Evolutionary conservation across 2,888 invertebrate species (phyloP), one percentile per base, ranked within the genome.

Genomic region (Thymelicus lineola): DNA sequence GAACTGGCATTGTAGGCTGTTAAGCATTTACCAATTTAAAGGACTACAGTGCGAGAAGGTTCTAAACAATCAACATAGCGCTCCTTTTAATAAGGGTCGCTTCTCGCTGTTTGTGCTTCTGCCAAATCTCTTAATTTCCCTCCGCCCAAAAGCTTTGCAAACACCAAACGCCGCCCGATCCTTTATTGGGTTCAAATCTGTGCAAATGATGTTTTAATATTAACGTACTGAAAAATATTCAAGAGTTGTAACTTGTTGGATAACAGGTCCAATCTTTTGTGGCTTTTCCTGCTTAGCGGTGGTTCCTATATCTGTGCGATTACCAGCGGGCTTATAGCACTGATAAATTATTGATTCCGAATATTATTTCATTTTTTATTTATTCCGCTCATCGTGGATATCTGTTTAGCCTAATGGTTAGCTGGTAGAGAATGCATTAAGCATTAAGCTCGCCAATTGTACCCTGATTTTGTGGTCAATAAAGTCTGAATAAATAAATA

Each of bases 41-140:
- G 7, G 17, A 28, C 48, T 42, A 45, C 66, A 59, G 66, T 66
- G 59, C 1, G 10, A 14, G 12, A 38, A 48, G 36, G 35, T 10
- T 62, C 68, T 68, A 68, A 55, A 36, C 62, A 68, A 68, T 68
- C 68, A 62, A 70, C 36, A 57, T 50, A 14, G 79, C 76, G 72
- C 74, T 73, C 77, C 80, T 78, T 83, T 85, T 86, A 90, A 89
- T 90, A 90, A 89, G 88, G 88, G 86, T 85, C 84, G 84, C 83
- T 85, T 77, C 80, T 82, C 82, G 83, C 81, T 86, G 88, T 89
- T 89, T 89, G 85, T 82, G 79, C 77, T 82, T 79, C 80, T 75
- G 80, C 80, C 79, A 82, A 87, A 90, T 90, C 89, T 89, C 91
- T 91, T 90, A 90, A 91, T 91, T 91, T 91, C 78, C 86, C 80